A percentile compares a stretch with the other conserved stretches of the same genome.
phyloP scores from a whole-genome alignment of 2,113 vertebrate genomes.

The Psilopogon haemacephalus region DNA sequence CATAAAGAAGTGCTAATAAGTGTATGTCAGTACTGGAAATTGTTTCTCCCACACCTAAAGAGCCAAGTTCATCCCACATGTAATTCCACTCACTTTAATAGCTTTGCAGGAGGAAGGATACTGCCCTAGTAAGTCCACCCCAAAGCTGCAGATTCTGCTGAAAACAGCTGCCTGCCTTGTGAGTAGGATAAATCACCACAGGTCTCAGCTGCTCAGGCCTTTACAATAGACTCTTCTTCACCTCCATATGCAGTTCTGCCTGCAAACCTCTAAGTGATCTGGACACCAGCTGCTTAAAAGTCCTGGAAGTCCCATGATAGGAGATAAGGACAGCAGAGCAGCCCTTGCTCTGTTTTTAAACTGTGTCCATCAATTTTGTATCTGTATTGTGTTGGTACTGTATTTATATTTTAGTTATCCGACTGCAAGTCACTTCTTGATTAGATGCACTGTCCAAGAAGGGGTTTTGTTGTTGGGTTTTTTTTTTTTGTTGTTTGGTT shows the following conservation, averaged over 20 bases:
- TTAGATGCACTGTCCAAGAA: not conserved
- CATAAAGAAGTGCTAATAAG: constrained; percentile 61
- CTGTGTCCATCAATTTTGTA: not conserved
- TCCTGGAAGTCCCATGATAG: not conserved
- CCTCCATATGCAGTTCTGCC: constrained; percentile 3
- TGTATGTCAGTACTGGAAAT: constrained; percentile 62
- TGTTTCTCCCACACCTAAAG: constrained; percentile 47
- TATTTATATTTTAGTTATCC: not conserved
- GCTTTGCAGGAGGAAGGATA: not conserved
- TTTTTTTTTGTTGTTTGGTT: too few species aligned
- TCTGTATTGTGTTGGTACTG: not conserved
- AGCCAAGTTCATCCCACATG: constrained; percentile 44
- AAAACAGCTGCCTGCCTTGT: constrained; percentile 50
- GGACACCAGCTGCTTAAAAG: constrained; percentile 41
- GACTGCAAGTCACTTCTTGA: not conserved
- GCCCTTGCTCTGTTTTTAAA: not conserved
- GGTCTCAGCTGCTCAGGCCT: not conserved
- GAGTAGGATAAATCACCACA: not conserved
- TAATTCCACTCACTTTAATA: constrained; percentile 28
- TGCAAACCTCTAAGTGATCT: constrained; percentile 27
- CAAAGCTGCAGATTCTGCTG: constrained; percentile 2
- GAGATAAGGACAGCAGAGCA: not conserved
- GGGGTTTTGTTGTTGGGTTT: not conserved
- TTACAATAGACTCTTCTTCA: not conserved
- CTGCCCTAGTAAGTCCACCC: not conserved